Conservation (phyloP, 2,888 invertebrate species). For the Tachystola acroxantha region DNA sequence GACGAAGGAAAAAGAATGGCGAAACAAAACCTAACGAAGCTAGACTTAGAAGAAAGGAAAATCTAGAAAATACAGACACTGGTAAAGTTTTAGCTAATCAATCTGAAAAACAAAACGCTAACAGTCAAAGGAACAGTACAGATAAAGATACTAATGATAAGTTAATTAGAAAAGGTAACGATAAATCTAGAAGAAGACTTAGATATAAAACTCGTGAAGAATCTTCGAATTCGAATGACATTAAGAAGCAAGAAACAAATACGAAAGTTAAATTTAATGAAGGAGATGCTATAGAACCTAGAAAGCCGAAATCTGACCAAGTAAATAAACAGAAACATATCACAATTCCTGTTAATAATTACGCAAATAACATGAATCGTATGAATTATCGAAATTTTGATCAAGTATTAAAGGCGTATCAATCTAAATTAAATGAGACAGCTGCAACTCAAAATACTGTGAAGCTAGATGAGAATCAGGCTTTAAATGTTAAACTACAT, state of each 20-base stretch:
- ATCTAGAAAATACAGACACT: neutral
- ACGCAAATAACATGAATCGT: neutral
- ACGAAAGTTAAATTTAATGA: too few species aligned
- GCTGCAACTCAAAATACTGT: neutral
- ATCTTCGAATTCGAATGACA: too few species aligned
- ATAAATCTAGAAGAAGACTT: too few species aligned
- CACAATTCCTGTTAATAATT: too few species aligned
- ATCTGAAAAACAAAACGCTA: neutral
- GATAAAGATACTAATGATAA: neutral
- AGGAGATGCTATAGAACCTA: too few species aligned
- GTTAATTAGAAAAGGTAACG: too few species aligned
- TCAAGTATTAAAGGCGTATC: neutral
- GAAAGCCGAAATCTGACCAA: too few species aligned
- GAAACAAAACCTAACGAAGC: neutral
- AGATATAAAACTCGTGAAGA: too few species aligned
- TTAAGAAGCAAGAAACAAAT: neutral
- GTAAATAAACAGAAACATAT: too few species aligned
- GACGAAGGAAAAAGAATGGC: neutral
- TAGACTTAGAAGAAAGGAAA: slow-evolving; percentile 1
- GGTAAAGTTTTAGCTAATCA: neutral
- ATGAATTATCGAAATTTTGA: neutral
- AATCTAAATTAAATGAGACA: neutral
- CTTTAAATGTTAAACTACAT: too few species aligned
- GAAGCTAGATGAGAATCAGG: too few species aligned
- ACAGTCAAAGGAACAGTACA: neutral